Evolutionary conservation across 2,113 vertebrate species (phyloP), one percentile per base, ranked within the genome.

Genomic region (Tonatia bakeri): DNA sequence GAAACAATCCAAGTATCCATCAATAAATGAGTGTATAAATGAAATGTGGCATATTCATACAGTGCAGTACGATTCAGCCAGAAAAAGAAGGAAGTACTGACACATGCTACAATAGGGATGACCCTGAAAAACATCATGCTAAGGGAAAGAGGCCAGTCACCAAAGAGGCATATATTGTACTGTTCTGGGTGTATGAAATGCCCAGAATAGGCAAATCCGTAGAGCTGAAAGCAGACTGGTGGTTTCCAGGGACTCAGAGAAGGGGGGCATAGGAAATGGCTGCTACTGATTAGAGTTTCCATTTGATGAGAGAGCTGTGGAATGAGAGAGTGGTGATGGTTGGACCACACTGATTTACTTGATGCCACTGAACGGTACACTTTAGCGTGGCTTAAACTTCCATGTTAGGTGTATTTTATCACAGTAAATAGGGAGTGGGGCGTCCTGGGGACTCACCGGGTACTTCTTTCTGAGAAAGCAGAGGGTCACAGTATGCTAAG

Each of bases 381-480:
- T 80, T 81, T 24, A 22, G 36, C 10, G 28, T 72, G 24, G 33
- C 70, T 67, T 43, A 56, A 84, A 73, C n/a, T 14, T 43, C 82
- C 16, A 38, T 45, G 9, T 59, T 28, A 2, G 54, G 24, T 72
- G 19, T 59, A 26, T 65, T 86, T 91, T 70, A 85, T 54, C 22
- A 90, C 67, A 82, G 1, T 82, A 77, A 65, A 43, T 50, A 36
- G 5, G 12, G 36, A 19, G 5, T 40, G 40, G 93, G 20, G 45
- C 31, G 33, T 73, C 24, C 11, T 91, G 67, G 36, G 22, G 43
- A 45, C 24, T 73, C 70, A 83, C 14, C 40, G 43, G 17, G 26
- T 64, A 36, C 59, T 92, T 69, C 28, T 91, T 91, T 89, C 80
- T 56, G 92, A 67, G 64, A 79, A 90, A 92, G 40, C 33, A 85